phyloP scores from a whole-genome alignment of 2,888 invertebrate species.

The Julus scandinavius region DNA sequence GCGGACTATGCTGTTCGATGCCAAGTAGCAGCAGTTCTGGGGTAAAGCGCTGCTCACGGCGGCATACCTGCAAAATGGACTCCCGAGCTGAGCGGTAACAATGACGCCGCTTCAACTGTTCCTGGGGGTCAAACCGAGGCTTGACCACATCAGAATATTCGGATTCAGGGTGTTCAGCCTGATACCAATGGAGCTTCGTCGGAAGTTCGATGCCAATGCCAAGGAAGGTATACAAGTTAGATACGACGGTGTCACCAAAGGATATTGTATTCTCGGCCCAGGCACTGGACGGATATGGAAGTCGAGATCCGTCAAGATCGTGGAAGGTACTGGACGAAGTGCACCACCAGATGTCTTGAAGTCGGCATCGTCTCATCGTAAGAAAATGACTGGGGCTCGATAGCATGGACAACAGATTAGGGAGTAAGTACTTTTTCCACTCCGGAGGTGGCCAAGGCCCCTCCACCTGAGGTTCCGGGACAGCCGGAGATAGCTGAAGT shows the following conservation, averaged over 20 bases:
- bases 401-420: neutral
- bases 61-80: conserved; percentile 1
- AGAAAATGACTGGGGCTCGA: neutral
- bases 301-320: neutral
- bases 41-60: conserved; percentile 28
- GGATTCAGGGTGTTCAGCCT: neutral
- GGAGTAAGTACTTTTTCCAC: neutral
- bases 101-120: conserved; percentile 42
- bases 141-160: neutral
- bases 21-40: neutral
- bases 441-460: neutral
- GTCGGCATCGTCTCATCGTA: neutral
- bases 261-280: neutral
- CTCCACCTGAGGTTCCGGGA: neutral
- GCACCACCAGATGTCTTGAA: neutral
- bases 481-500: neutral
- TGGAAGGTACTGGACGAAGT: neutral
- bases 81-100: neutral
- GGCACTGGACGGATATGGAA: neutral
- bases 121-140: conserved; percentile 14
- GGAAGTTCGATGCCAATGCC: neutral
- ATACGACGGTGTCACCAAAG: neutral
- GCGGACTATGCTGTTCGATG: no score
- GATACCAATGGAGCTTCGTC: neutral
- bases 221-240: neutral